A percentile compares a stretch with the other conserved stretches of the same genome.
Evolutionary conservation across 1,140 invertebrate genomes (phyloP).

Genomic region (Asbolus verrucosus): DNA sequence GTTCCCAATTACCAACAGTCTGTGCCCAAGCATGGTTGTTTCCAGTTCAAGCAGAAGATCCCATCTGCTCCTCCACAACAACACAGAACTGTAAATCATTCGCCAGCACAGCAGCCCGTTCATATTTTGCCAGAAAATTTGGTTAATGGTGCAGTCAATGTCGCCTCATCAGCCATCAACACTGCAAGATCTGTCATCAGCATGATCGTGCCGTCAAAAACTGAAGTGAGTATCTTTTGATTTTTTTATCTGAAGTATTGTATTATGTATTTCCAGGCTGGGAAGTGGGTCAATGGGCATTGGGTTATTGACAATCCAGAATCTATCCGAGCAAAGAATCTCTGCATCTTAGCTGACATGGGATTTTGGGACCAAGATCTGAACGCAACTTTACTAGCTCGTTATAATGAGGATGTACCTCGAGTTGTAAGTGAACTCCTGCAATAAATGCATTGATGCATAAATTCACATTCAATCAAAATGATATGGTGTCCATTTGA

Average conservation of each 20-base stretch:
- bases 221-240: slow-evolving; percentile 41
- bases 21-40: not conserved
- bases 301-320: slow-evolving; percentile 58
- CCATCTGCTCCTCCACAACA: slow-evolving; percentile 28
- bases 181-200: slow-evolving; percentile 63
- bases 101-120: not conserved
- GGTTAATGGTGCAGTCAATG: slow-evolving; percentile 63
- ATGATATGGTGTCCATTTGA: too few relatives aligned
- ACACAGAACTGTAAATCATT: slow-evolving; percentile 1
- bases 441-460: slow-evolving; percentile 58
- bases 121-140: slow-evolving; percentile 60
- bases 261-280: slow-evolving; percentile 50
- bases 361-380: slow-evolving; percentile 62
- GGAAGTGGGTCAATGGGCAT: slow-evolving; percentile 61
- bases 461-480: too few relatives aligned
- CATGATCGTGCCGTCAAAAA: slow-evolving; percentile 56
- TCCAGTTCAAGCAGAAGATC: not conserved
- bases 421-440: slow-evolving; percentile 62
- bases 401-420: slow-evolving; percentile 62
- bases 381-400: slow-evolving; percentile 61
- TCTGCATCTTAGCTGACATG: slow-evolving; percentile 60
- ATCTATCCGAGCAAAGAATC: slow-evolving; percentile 55
- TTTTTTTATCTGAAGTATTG: not conserved
- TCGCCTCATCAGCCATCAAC: slow-evolving; percentile 63
- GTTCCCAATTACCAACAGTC: slow-evolving; percentile 57